A percentile compares a stretch with the other conserved stretches of the same genome.
Evolutionary conservation across 2,888 invertebrate species (phyloP).

Genomic region (Achlya flavicornis): DNA sequence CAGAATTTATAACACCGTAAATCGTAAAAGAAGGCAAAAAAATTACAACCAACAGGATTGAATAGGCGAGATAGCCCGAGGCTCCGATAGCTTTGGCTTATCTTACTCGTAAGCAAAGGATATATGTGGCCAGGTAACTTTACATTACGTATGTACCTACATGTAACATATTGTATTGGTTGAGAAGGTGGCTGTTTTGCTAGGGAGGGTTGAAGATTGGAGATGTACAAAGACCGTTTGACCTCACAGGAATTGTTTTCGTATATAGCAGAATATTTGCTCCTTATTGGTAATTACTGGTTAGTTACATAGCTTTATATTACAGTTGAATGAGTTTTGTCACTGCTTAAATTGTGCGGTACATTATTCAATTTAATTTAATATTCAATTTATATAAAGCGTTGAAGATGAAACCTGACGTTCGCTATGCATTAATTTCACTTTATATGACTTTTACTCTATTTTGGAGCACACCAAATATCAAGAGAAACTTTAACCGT

Average conservation of each 20-base stretch:
- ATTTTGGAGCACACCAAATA: not conserved
- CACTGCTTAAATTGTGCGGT: too few species aligned
- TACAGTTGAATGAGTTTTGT: too few species aligned
- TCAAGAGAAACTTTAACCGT: not conserved
- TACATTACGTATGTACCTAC: constrained; percentile 15
- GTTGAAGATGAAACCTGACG: not conserved
- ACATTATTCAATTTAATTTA: too few species aligned
- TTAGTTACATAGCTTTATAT: too few species aligned
- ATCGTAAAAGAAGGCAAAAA: constrained; percentile 72
- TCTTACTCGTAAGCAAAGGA: constrained; percentile 49
- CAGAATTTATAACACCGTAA: constrained; percentile 75
- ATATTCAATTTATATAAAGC: not conserved
- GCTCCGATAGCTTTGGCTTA: constrained; percentile 56
- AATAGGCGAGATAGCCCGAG: constrained; percentile 61
- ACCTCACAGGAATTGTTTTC: not conserved
- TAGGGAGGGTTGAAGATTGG: not conserved
- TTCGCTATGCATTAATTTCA: not conserved
- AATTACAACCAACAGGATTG: constrained; percentile 64
- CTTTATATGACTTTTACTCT: not conserved
- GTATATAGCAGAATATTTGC: too few species aligned
- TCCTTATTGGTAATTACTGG: too few species aligned
- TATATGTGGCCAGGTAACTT: constrained; percentile 13
- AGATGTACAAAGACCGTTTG: not conserved
- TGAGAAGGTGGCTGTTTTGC: not conserved
- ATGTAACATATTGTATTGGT: constrained; percentile 13